These are phyloP conservation scores for Notothenia coriiceps DNA, from an alignment of 2,113 vertebrate species.

Conservation along the genomic window DNA sequence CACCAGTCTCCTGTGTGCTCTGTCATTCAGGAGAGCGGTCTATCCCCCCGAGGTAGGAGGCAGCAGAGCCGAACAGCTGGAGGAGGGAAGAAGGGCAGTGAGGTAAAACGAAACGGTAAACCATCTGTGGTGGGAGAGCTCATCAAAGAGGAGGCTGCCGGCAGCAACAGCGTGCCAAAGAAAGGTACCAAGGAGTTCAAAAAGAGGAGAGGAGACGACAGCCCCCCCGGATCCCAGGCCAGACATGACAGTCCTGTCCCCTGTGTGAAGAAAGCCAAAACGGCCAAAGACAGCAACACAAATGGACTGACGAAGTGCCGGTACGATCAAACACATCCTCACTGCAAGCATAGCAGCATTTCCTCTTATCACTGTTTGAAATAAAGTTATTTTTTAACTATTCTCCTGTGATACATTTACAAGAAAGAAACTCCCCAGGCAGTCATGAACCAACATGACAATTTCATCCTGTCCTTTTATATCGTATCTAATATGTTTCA, in stretches of 20 bases:
- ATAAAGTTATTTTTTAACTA: neutral
- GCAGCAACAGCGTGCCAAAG: slow-evolving; percentile 87
- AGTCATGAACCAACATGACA: neutral
- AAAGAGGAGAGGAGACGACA: slow-evolving; percentile 91
- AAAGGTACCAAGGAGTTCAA: slow-evolving; percentile 88
- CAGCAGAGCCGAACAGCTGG: slow-evolving; percentile 84
- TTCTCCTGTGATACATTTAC: neutral
- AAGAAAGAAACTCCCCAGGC: neutral
- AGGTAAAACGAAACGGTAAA: slow-evolving; percentile 90
- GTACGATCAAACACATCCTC: slow-evolving; percentile 68
- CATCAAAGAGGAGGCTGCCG: slow-evolving; percentile 87
- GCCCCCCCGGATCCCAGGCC: slow-evolving; percentile 78
- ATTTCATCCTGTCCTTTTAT: neutral
- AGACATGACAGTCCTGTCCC: slow-evolving; percentile 85
- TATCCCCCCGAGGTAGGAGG: slow-evolving; percentile 86
- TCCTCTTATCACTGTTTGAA: neutral
- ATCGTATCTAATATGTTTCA: neutral
- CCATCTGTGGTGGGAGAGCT: slow-evolving; percentile 83
- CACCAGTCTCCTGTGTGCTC: slow-evolving; percentile 43
- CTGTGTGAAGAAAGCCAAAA: slow-evolving; percentile 89
- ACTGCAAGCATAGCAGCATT: slow-evolving; percentile 49
- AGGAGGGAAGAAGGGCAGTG: slow-evolving; percentile 85
- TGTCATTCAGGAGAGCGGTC: slow-evolving; percentile 89
- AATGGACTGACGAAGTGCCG: slow-evolving; percentile 90
- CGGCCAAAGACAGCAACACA: slow-evolving; percentile 84